phyloP scores from a whole-genome alignment of 2,113 vertebrate species.

The Chamaea fasciata region DNA sequence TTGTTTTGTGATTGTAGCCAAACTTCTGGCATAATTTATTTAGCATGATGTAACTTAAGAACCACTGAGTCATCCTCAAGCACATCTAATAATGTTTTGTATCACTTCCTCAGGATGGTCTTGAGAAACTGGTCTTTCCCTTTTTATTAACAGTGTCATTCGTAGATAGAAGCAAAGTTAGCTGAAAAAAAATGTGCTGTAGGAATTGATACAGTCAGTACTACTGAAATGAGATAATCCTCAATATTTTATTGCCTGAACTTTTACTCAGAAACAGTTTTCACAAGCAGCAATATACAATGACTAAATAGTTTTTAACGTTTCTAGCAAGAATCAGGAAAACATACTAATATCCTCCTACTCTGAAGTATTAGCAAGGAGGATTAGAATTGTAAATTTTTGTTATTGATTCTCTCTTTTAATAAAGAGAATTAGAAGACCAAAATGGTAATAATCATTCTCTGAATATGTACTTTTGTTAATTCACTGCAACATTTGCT shows the following conservation, averaged over 20 bases:
- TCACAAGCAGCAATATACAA: background rate
- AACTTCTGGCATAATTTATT: background rate
- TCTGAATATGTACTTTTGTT: background rate
- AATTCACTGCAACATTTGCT: background rate
- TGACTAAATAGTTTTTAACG: background rate
- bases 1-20: background rate
- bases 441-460: background rate
- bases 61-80: background rate
- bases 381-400: background rate
- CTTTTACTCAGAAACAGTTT: background rate
- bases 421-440: background rate
- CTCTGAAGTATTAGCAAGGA: background rate
- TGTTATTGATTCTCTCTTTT: background rate
- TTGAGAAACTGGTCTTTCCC: background rate
- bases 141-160: background rate
- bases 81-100: background rate
- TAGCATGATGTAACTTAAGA: background rate
- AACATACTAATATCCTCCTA: background rate
- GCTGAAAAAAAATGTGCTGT: background rate
- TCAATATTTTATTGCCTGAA: background rate
- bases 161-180: background rate
- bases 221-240: background rate
- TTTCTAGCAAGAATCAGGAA: background rate
- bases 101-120: conserved; percentile 24
- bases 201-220: background rate